Conservation (phyloP, 2,888 invertebrate species). For the Macrosiphum euphorbiae region DNA sequence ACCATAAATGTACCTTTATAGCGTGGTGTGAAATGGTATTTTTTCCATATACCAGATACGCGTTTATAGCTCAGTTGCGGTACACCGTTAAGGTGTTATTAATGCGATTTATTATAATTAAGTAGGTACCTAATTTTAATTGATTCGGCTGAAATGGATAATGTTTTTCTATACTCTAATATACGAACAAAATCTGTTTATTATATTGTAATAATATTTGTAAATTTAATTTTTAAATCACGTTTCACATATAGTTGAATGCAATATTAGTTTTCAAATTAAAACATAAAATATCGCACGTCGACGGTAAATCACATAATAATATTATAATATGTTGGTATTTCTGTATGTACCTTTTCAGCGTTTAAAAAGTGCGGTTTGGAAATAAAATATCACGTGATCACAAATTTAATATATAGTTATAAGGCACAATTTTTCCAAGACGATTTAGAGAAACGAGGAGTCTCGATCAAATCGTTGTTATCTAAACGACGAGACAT, state of each 20-base stretch:
- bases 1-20: not conserved
- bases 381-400: not conserved
- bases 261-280: not conserved
- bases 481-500: not conserved
- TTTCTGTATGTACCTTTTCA: not conserved
- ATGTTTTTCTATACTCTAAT: not conserved
- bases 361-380: not conserved
- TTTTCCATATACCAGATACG: too few relatives aligned
- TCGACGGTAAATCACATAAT: not conserved
- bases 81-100: not conserved
- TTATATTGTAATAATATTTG: not conserved
- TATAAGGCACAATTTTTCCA: not conserved
- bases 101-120: too few relatives aligned
- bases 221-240: not conserved
- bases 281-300: not conserved
- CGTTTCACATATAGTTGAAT: not conserved
- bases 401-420: too few relatives aligned
- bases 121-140: too few relatives aligned
- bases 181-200: not conserved
- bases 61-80: too few relatives aligned
- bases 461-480: not conserved
- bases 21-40: not conserved
- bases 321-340: not conserved
- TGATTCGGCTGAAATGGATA: too few relatives aligned
- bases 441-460: not conserved